Evolutionary conservation across 2,113 vertebrate genomes (phyloP), one percentile per base, ranked within the genome.

Genomic region (Aphyosemion australe): DNA sequence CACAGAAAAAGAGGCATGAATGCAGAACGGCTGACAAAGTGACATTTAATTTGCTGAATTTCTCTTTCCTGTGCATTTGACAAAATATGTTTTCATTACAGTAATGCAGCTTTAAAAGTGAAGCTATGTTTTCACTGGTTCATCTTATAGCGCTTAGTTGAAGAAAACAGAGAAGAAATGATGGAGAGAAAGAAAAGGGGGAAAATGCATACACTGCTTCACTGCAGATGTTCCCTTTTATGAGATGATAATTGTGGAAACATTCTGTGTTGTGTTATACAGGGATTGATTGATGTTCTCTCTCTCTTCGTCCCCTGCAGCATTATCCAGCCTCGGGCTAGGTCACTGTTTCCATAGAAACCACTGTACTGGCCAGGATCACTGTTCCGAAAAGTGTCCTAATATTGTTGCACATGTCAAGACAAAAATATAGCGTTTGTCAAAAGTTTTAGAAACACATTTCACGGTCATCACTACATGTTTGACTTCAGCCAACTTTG

Each of bases 331-430:
- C 79, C 79, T 69, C 45, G 57, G 78, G 83, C 71, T 67, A 68
- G 72, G 73, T 72, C 74, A 79, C 47, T 78, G 80, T 87, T 89
- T 80, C 82, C 79, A 87, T 85, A 69, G 84, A 72, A 86, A 89
- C 83, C 20, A 46, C 20, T 52, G 73, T 34, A 63, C 34, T 47
- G 73, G 19, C 78, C 74, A 58, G 48, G 43, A 72, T 72, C 32
- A 47, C 39, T 62, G 68, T 74, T 77, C 31, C 19, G 34, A 62
- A 72, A 88, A 79, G 16, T 78, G 43, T 41, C 31, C 55, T 59
- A 42, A 43, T 63, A 65, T 61, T 74, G 37, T 67, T 77, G 13
- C 53, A 76, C 18, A 52, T 57, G 34, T 46, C 9, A 56, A 37
- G 31, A 52, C 53, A 55, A 20, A 47, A 54, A 39, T 37, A 21